Evolutionary conservation across 1,140 invertebrate species (phyloP).

Genomic region (Atopsyche davidsoni): DNA sequence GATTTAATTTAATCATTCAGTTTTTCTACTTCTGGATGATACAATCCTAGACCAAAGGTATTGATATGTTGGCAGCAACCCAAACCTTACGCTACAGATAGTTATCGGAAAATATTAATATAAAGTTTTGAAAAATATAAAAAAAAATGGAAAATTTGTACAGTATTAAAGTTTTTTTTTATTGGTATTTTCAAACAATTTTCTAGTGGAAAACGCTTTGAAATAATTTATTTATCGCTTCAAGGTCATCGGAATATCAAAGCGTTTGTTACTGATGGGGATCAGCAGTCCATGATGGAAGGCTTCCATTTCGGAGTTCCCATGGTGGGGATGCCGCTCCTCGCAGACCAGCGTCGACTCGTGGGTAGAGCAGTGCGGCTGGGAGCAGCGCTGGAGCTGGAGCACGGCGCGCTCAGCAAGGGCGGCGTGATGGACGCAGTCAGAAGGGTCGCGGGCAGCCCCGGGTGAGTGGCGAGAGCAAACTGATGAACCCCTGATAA

Average conservation of each 20-base stretch:
- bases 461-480: too few species aligned
- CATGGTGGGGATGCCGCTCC: slow-evolving; percentile 41
- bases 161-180: not conserved
- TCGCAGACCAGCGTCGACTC: slow-evolving; percentile 34
- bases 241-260: slow-evolving; percentile 48
- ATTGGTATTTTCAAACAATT: not conserved
- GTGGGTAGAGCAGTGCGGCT: slow-evolving; percentile 29
- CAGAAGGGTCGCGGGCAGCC: too few species aligned
- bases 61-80: too few species aligned
- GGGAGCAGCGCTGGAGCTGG: slow-evolving; percentile 33
- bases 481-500: too few species aligned
- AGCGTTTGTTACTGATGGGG: slow-evolving; percentile 55
- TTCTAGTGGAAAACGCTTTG: not conserved
- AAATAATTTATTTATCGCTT: slow-evolving; percentile 20
- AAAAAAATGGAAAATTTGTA: too few species aligned
- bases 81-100: not conserved
- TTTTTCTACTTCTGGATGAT: too few species aligned
- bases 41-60: too few species aligned
- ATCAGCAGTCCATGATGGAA: slow-evolving; percentile 52
- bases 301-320: slow-evolving; percentile 48
- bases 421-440: slow-evolving; percentile 31
- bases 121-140: too few species aligned
- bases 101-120: not conserved
- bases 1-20: too few species aligned
- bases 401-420: slow-evolving; percentile 31